Conservation (phyloP, 2,113 vertebrate genomes). For the Sapajus apella region DNA sequence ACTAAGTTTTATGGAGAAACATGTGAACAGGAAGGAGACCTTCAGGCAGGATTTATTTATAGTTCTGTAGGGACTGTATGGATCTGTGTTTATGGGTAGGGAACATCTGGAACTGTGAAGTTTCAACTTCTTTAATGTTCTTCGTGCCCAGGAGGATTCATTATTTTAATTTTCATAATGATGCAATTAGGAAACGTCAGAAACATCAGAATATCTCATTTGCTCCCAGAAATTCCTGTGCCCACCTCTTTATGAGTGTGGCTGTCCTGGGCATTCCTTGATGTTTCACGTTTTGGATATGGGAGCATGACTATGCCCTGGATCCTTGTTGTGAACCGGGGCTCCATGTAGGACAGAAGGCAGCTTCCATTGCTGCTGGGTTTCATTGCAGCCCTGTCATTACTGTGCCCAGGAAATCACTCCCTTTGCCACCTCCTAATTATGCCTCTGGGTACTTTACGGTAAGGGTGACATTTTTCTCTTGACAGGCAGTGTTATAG, state of each 20-base stretch:
- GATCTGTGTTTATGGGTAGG: background rate
- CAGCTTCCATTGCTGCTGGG: background rate
- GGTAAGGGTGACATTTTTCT: constrained; percentile 40
- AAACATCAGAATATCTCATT: background rate
- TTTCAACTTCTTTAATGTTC: constrained; percentile 54
- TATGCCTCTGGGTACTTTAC: constrained; percentile 23
- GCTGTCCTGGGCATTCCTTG: background rate
- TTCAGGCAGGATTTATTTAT: constrained; percentile 43
- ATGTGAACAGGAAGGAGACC: constrained; percentile 42
- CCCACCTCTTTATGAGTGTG: background rate
- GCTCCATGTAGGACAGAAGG: background rate
- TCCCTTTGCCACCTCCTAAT: constrained; percentile 16
- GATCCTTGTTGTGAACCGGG: background rate
- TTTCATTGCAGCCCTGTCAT: background rate
- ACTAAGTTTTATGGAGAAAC: constrained; percentile 37
- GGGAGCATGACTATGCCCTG: background rate
- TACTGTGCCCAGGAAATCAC: background rate
- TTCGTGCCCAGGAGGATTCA: background rate
- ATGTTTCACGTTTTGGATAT: accelerated
- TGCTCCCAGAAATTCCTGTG: background rate
- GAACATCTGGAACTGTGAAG: background rate
- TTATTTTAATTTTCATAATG: constrained; percentile 44
- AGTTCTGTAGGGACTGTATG: background rate
- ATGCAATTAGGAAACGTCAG: background rate
- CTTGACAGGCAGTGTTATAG: constrained; percentile 3